A percentile compares a stretch with the other conserved stretches of the same genome.
These are phyloP conservation scores for Ceratina japonica DNA, from an alignment of 1,140 invertebrate species.

Conservation along the genomic window DNA sequence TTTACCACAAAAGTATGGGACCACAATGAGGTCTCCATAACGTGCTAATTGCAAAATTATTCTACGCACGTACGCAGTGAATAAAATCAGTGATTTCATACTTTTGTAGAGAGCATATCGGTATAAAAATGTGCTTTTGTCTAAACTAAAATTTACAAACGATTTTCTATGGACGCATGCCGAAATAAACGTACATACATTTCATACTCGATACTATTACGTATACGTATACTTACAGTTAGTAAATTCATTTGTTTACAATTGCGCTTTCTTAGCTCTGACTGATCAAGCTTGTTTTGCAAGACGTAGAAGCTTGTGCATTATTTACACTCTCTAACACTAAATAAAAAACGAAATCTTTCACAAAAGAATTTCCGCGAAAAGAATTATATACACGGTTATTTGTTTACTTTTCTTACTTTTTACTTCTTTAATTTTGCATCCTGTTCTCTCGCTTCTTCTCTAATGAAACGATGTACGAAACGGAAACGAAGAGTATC, in stretches of 20 bases:
- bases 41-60: no score
- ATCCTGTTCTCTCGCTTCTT: conserved; percentile 47
- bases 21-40: no score
- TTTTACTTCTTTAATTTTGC: conserved; percentile 23
- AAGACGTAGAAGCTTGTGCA: conserved; percentile 43
- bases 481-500: conserved; percentile 4
- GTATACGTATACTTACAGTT: background rate
- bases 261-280: conserved; percentile 48
- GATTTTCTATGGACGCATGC: conserved; percentile 24
- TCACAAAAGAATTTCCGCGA: background rate
- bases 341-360: background rate
- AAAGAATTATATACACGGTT: no score
- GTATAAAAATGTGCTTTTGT: no score
- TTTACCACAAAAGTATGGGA: no score
- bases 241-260: conserved; percentile 13
- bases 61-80: no score
- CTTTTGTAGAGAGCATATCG: no score
- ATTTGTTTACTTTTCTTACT: background rate
- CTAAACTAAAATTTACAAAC: no score
- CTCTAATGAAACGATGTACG: conserved; percentile 5
- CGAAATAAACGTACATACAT: conserved; percentile 32
- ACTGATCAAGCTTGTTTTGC: conserved; percentile 46
- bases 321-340: conserved; percentile 21
- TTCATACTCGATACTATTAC: background rate
- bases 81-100: no score